Evolutionary conservation across 2,113 vertebrate genomes (phyloP), one percentile per base, ranked within the genome.

Genomic region (Chauna torquata): DNA sequence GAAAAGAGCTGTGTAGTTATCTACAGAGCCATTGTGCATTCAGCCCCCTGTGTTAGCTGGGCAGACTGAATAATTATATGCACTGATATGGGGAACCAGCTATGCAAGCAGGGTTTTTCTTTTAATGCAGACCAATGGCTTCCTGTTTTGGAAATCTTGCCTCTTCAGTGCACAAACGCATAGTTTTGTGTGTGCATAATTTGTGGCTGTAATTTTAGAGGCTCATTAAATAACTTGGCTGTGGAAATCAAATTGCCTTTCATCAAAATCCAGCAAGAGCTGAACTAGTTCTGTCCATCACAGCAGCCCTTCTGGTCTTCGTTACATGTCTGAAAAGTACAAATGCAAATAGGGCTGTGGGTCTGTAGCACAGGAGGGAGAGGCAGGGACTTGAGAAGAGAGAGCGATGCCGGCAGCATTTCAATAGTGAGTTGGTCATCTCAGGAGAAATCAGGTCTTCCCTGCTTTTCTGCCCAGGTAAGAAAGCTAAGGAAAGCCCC

Each of bases 111-210:
- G 87, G 55, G 62, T 58, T 97, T 96, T 93, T 92, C 90, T 96
- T 97, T 95, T 74, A 90, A 80, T 34, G 78, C 91, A 94, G 89
- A 77, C 95, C 94, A 87, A 95, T 36, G 58, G 92, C 97, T 97
- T 97, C 95, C 96, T 97, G 95, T 97, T 97, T 96, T 96, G 97
- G 92, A 95, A 97, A 95, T 92, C 92, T 94, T 96, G 96, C 95
- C 96, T 96, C 64, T 96, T 95, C 91, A 12, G 91, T 75, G 92
- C 92, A 97, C 94, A 96, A 96, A 96, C 74, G 92, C 96, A 96
- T 97, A 97, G 95, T 97, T 97, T 97, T 96, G 81, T 97, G 95
- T 96, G 95, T 97, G 95, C 95, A 97, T 97, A 97, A 97, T 97
- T 97, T 97, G 96, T 95, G 96, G 96, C 92, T 97, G 94, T 96